Base-by-base conservation (phyloP, 2,113 vertebrate genomes). In the Channa argus region DNA sequence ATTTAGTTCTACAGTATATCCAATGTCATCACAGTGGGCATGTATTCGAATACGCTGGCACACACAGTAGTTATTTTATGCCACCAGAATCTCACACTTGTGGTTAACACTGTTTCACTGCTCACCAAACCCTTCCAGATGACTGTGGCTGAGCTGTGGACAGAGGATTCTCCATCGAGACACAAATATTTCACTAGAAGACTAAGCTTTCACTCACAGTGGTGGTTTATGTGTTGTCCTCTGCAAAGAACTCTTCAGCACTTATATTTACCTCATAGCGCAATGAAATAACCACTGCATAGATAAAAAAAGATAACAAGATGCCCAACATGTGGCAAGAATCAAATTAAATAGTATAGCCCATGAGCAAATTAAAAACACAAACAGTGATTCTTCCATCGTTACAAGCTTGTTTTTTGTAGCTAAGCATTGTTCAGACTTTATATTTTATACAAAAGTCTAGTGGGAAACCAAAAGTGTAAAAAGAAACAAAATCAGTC, bases 361-460 rank as follows among this genome's bases (percentile, higher is more conserved):
- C 64, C 45, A 36, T 41, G 49, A 77, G 64, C 65, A 12, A 12
- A 61, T 47, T n/a, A 34, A 38, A 11, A 47, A 54, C 52, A 70
- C 6, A 11, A 76, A 60, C 69, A 62, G 34, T 2, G 43, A 59
- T 74, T 62, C 56, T 44, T 65, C 49, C 33, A 14, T 77, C 56
- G 63, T 41, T 70, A 46, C 50, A 72, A 74, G 70, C 51, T 37
- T 6, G 45, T 24, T 63, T 54, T 74, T 8, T 41, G 60, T 6
- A 49, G 78, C 71, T 60, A 82, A 72, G 63, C 56, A 79, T 73
- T 78, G 77, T 81, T 73, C 44, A 56, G 66, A 74, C 41, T 52
- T 24, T 24, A 24, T 51, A 4, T 69, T 64, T 73, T 5, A 69
- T n/a, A 71, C 64, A 50, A 37, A 67, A 65, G 72, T 72, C 44